Percentiles rank a stretch among this genome's conserved stretches.
These are phyloP conservation scores for Patella caerulea DNA, from an alignment of 2,888 invertebrate genomes.

Conservation along the genomic window DNA sequence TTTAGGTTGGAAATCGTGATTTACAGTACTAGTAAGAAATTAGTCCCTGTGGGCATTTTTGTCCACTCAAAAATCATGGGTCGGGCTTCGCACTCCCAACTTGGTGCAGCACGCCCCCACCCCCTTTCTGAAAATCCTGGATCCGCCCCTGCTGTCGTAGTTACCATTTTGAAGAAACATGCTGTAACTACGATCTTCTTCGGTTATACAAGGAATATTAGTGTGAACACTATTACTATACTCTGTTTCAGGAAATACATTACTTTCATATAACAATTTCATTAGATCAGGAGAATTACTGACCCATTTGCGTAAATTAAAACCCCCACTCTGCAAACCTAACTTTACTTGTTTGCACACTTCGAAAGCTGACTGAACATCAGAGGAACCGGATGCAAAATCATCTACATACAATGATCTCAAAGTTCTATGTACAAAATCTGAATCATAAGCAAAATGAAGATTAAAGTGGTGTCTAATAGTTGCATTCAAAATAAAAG, in stretches of 20 bases:
- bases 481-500: not conserved
- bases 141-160: no score
- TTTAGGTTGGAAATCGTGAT: no score
- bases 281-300: not conserved
- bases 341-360: not conserved
- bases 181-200: not conserved
- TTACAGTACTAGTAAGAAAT: no score
- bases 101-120: no score
- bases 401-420: not conserved
- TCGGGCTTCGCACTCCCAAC: no score
- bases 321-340: not conserved
- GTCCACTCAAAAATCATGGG: no score
- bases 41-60: no score
- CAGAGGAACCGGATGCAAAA: not conserved
- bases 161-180: not conserved
- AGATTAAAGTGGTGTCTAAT: not conserved
- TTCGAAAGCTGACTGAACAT: slow-evolving; percentile 2
- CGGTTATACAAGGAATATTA: not conserved
- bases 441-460: not conserved
- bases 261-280: not conserved
- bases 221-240: not conserved
- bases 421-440: not conserved
- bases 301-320: not conserved
- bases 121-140: no score
- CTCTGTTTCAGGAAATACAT: not conserved